A percentile compares a stretch with the other conserved stretches of the same genome.
Evolutionary conservation across 2,797 vertebrate genomes (phyloP).

Genomic region (Hipposideros larvatus): DNA sequence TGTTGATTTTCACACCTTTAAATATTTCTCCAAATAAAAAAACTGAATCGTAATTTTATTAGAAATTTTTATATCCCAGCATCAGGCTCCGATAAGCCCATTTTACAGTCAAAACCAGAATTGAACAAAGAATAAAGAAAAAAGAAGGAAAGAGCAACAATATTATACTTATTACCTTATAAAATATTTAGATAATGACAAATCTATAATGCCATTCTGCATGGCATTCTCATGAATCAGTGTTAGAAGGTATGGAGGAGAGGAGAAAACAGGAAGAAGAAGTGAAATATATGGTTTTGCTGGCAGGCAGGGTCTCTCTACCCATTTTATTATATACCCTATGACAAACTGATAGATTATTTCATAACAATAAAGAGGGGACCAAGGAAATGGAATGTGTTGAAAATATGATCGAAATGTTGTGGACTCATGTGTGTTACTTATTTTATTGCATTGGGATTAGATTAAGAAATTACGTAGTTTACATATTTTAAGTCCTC

Average conservation of each 20-base stretch:
- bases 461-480: slow-evolving; percentile 45
- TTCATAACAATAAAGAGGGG: not conserved
- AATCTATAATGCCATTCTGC: not conserved
- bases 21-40: slow-evolving; percentile 47
- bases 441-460: slow-evolving; percentile 42
- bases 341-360: slow-evolving; percentile 1
- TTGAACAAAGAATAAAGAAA: not conserved
- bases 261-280: not conserved
- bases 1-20: slow-evolving; percentile 39
- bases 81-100: not conserved
- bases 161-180: not conserved
- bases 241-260: not conserved
- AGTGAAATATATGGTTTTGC: not conserved
- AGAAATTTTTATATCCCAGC: not conserved
- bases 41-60: not conserved
- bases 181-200: slow-evolving; percentile 39
- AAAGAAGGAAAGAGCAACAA: not conserved
- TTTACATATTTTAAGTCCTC: slow-evolving; percentile 31
- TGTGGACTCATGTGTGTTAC: not conserved
- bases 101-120: not conserved
- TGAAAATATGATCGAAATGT: not conserved
- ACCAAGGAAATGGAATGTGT: not conserved
- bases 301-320: not conserved
- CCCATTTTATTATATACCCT: slow-evolving; percentile 8
- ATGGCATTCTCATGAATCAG: not conserved